Evolutionary conservation across 2,113 vertebrate genomes (phyloP).

Genomic region (Misgurnus mizolepis): DNA sequence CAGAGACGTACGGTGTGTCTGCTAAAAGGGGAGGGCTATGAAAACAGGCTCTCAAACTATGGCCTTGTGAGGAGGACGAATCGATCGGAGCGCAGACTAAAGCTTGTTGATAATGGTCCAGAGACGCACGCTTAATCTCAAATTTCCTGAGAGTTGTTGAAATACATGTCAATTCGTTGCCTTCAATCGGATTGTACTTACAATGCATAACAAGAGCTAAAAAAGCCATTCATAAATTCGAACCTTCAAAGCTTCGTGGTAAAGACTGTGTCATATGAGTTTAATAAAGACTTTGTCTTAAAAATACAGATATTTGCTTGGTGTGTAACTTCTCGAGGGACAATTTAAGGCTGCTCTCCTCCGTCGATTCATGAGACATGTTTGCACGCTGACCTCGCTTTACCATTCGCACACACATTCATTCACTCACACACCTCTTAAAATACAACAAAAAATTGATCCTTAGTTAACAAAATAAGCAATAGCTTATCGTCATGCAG

Average conservation of each 20-base stretch:
- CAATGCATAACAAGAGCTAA: slow-evolving; percentile 21
- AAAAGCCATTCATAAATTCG: slow-evolving; percentile 18
- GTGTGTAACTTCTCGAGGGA: neutral
- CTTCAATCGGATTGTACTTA: slow-evolving; percentile 36
- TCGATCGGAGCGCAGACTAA: slow-evolving; percentile 13
- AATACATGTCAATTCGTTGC: slow-evolving; percentile 22
- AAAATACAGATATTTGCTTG: slow-evolving; percentile 5
- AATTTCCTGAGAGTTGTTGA: slow-evolving; percentile 45
- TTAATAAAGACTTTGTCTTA: slow-evolving; percentile 9
- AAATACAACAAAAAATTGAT: slow-evolving; percentile 53
- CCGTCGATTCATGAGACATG: neutral
- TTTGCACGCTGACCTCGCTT: slow-evolving; percentile 22
- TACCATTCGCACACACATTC: slow-evolving; percentile 52
- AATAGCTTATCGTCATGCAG: slow-evolving; percentile 74
- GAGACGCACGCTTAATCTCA: slow-evolving; percentile 28
- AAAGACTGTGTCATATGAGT: neutral
- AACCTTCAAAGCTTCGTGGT: neutral
- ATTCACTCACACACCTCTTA: slow-evolving; percentile 56
- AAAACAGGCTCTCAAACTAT: slow-evolving; percentile 9
- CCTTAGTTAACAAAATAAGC: slow-evolving; percentile 60
- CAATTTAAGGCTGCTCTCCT: slow-evolving; percentile 1
- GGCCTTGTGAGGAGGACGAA: slow-evolving; percentile 32
- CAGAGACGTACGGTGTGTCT: neutral
- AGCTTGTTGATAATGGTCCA: slow-evolving; percentile 12
- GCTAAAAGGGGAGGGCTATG: neutral